phyloP scores from a whole-genome alignment of 2,797 vertebrate species.

The Oreochromis grahami region DNA sequence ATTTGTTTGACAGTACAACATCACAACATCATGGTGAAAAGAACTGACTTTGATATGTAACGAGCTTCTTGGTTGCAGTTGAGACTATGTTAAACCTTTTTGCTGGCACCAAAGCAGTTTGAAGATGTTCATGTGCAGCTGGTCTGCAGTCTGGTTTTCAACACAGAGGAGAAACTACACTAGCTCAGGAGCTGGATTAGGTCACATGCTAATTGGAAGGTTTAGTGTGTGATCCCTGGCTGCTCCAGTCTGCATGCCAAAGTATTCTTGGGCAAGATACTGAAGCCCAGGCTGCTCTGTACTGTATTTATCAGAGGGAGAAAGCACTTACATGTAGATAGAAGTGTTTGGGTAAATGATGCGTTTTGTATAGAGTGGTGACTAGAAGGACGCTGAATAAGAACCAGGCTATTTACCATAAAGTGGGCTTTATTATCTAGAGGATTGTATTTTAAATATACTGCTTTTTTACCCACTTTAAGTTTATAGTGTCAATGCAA shows the following conservation, averaged over 20 bases:
- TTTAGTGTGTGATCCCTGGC: background rate
- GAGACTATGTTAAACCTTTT: background rate
- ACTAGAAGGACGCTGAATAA: background rate
- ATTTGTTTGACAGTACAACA: background rate
- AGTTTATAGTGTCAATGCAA: background rate
- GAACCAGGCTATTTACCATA: background rate
- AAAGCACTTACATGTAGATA: background rate
- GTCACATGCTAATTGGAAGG: background rate
- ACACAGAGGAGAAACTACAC: background rate
- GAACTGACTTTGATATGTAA: background rate
- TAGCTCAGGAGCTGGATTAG: background rate
- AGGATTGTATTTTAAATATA: background rate
- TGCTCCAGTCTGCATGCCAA: background rate
- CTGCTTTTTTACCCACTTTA: background rate
- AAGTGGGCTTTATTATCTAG: background rate
- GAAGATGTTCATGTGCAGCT: background rate
- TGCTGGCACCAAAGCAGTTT: background rate
- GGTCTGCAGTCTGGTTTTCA: background rate
- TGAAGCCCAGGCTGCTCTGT: background rate
- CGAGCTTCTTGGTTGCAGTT: background rate
- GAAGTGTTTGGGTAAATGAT: background rate
- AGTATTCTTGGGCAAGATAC: background rate
- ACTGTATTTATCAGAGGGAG: background rate
- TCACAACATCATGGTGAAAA: background rate
- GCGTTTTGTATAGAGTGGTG: background rate